Percentiles rank a stretch among this genome's conserved stretches.
Conservation (phyloP, 2,113 vertebrate genomes). For the Turdus rufiventris region DNA sequence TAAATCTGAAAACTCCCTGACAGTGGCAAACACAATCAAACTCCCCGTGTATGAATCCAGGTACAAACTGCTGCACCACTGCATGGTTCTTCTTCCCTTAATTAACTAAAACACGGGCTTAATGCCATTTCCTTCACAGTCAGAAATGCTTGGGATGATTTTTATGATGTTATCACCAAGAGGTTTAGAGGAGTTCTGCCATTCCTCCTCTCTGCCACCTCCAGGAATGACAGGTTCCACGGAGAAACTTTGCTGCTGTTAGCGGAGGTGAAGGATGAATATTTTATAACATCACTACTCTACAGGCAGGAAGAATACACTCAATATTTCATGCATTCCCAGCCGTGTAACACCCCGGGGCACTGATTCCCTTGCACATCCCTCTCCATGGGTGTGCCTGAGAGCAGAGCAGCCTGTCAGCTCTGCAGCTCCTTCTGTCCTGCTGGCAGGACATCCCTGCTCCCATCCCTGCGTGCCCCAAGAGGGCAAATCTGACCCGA, state of each 20-base stretch:
- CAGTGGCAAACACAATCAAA: conserved; percentile 5
- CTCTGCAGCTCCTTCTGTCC: fast-evolving
- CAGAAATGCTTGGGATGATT: not conserved
- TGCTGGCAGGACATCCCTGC: too few species aligned
- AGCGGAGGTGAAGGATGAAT: not conserved
- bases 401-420: not conserved
- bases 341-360: not conserved
- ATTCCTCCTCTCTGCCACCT: not conserved
- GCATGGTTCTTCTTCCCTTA: not conserved
- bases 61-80: not conserved
- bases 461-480: fast-evolving
- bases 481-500: not conserved
- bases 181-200: not conserved
- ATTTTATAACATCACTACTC: not conserved
- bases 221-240: not conserved
- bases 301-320: not conserved
- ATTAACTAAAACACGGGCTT: conserved; percentile 12
- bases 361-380: not conserved
- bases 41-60: not conserved
- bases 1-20: not conserved
- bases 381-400: not conserved
- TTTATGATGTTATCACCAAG: not conserved
- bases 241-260: not conserved
- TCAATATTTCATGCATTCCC: not conserved
- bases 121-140: not conserved